A percentile compares a stretch with the other conserved stretches of the same genome.
Evolutionary conservation across 2,113 vertebrate genomes (phyloP).

Genomic region (Polypterus senegalus): DNA sequence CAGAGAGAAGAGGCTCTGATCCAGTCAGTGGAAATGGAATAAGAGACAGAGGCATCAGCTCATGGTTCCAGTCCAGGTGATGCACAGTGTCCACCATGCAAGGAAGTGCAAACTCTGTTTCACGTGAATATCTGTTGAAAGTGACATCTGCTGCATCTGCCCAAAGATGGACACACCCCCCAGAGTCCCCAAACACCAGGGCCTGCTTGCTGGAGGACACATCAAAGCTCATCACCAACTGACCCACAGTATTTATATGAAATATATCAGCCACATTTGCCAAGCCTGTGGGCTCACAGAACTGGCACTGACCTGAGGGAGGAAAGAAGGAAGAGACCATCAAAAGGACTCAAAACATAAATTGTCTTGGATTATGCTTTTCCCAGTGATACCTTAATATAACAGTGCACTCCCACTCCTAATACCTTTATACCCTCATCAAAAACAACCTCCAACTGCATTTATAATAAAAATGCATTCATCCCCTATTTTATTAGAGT

Average conservation of each 20-base stretch:
- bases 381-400: fast-evolving
- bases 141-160: constrained; percentile 77
- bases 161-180: constrained; percentile 90
- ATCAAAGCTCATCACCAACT: constrained; percentile 88
- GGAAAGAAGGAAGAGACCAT: background rate
- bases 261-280: constrained; percentile 88
- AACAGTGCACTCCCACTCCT: background rate
- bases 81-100: constrained; percentile 84
- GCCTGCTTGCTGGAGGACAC: constrained; percentile 92
- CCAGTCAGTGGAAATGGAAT: constrained; percentile 80
- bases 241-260: constrained; percentile 89
- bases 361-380: fast-evolving
- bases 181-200: constrained; percentile 85
- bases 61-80: constrained; percentile 90
- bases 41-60: constrained; percentile 82
- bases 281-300: constrained; percentile 91
- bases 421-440: no score
- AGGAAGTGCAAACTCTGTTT: constrained; percentile 83
- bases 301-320: constrained; percentile 81
- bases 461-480: no score
- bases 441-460: no score
- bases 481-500: no score
- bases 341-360: fast-evolving
- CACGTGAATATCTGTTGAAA: constrained; percentile 86
- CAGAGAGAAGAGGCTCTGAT: constrained; percentile 68